Evolutionary conservation across 2,113 vertebrate species (phyloP).

Genomic region (Saccopteryx leptura): DNA sequence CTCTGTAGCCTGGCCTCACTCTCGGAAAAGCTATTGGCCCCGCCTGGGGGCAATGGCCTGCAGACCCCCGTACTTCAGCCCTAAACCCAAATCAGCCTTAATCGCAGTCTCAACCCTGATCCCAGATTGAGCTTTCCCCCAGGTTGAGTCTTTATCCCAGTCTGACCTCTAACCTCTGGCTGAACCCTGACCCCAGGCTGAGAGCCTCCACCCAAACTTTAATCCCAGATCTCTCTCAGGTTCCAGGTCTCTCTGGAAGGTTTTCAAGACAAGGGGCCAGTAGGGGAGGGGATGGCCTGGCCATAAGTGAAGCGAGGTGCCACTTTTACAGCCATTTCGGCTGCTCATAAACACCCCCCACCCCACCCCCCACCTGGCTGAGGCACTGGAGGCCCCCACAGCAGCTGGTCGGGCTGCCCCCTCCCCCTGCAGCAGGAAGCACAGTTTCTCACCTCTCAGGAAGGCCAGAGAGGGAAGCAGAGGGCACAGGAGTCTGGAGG

Average conservation of each 20-base stretch:
- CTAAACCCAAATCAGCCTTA: background rate
- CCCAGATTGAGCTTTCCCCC: background rate
- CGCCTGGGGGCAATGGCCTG: background rate
- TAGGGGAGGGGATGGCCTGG: conserved; percentile 66
- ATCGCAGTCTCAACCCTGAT: background rate
- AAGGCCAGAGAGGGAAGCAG: background rate
- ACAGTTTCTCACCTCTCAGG: conserved; percentile 49
- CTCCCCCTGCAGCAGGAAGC: conserved; percentile 29
- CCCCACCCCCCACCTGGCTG: conserved; percentile 35
- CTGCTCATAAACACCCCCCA: conserved; percentile 81
- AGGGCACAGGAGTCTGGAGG: background rate
- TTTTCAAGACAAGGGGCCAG: conserved; percentile 61
- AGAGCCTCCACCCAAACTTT: conserved; percentile 30
- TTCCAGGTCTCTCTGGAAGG: conserved; percentile 59
- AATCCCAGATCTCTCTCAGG: conserved; percentile 32
- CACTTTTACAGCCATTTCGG: conserved; percentile 82
- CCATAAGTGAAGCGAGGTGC: conserved; percentile 74
- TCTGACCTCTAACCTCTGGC: conserved; percentile 46
- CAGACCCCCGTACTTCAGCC: background rate
- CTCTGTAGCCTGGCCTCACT: background rate
- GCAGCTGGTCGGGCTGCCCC: conserved; percentile 54
- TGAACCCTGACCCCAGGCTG: conserved; percentile 62
- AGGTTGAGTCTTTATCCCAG: background rate
- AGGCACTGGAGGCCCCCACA: conserved; percentile 25
- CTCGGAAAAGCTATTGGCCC: background rate